Evolutionary conservation across 2,797 vertebrate genomes (phyloP), one percentile per base, ranked within the genome.

Genomic region (Oreochromis grahami): DNA sequence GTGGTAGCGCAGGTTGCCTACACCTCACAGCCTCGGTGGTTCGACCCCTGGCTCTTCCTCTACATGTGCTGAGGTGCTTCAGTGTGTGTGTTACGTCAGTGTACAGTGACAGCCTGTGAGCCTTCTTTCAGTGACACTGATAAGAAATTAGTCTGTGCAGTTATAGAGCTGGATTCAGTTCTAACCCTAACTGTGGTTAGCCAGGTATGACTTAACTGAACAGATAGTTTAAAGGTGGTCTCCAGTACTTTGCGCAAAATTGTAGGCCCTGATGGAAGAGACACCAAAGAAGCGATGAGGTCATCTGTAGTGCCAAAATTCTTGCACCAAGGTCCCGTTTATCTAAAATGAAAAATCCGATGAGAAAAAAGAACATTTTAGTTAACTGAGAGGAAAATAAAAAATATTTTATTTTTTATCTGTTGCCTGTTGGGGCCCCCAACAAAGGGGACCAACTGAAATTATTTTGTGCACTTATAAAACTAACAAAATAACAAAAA

Each of bases 111-210:
- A 72, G 6, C 41, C 17, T 19, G 43, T 0, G 2, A 10, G 3
- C 6, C 41, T 48, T 26, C 10, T 72, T 72, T 72, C 41, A 72
- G 68, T 0, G 6, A 72, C 68, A 48, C 38, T 70, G 68, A 48
- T 8, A 36, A 48, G 11, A 13, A 0, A 48, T 72, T 0, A 4
- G 43, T 50, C 15, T 13, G 43, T 32, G 41, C 14, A 29, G 68
- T 29, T 19, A 45, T 65, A 24, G 63, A 24, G 38, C 21, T 36
- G 32, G 2, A 68, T 9, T 8, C 63, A 9, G 2, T 0, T n/a
- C 6, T 65, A 41, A 68, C 19, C 60, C 7, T 48, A 0, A 1
- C 26, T 32, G 26, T 74, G 26, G 43, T 72, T 74, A 32, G 36
- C 26, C 15, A 48, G 9, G 6, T 45, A 7, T 72, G 68, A 48